Base-by-base conservation (phyloP, 2,113 vertebrate species). In the Meriones unguiculatus region DNA sequence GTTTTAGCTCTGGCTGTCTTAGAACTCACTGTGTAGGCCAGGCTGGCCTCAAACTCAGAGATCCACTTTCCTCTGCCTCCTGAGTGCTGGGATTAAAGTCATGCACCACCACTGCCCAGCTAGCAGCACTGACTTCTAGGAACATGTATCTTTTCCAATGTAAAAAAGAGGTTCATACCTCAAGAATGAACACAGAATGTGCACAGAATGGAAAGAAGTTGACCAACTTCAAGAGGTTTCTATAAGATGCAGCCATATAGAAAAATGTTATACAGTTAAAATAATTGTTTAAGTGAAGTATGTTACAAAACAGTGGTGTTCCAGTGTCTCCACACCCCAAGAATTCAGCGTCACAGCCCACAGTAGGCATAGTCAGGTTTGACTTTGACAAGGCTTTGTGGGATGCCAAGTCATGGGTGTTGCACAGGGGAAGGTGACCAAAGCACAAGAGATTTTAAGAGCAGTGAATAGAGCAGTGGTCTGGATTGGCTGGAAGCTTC, bases 131-230 rank as follows among this genome's bases (percentile, higher is more conserved):
- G 46, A 46, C 5, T 46, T 46, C 46, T 46, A 46, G 46, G 46
- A 82, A 59, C 41, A 54, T 54, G 80, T 41, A 65, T 9, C 13
- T 85, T 52, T 91, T 69, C 65, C 32, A 89, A 12, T 13, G 50
- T 70, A 46, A 87, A 87, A 87, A 93, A 93, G 90, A 88, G 18
- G 5, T 46, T 91, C n/a, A 72, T 70, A 75, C 22, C n/a, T 32
- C 28, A 62, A 67, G 25, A n/a, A 89, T n/a, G n/a, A n/a, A n/a
- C n/a, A n/a, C n/a, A n/a, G n/a, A n/a, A n/a, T n/a, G n/a, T n/a
- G 12, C 12, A 59, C 0, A 70, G 52, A 94, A 35, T 17, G 52
- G 35, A 92, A 93, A 93, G 84, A 81, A 94, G 62, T 14, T 30
- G 38, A 28, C 12, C 25, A n/a, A 28, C 35, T 41, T 35, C 54